Percentiles rank a stretch among this genome's conserved stretches.
Conservation (phyloP, 64 coral and sea anemone genomes). For the Actinia tenebrosa region DNA sequence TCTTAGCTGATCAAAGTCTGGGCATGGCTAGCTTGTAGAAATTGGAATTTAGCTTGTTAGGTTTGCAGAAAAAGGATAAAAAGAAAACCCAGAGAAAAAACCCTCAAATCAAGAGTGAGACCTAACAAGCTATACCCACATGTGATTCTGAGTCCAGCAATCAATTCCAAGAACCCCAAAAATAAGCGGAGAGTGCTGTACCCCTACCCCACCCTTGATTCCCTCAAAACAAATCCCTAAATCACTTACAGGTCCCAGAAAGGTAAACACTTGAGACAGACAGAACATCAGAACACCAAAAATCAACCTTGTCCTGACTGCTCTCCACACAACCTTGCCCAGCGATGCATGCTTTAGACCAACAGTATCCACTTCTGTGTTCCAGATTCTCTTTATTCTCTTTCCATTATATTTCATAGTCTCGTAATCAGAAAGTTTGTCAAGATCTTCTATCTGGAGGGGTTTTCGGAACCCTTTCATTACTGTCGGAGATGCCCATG, state of each 20-base stretch:
- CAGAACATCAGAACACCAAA: slow-evolving; percentile 54
- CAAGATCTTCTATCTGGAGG: slow-evolving; percentile 57
- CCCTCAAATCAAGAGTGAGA: too few species aligned
- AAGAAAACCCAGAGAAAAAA: too few species aligned
- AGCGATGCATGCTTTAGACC: slow-evolving; percentile 59
- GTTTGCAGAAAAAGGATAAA: too few species aligned
- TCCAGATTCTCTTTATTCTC: slow-evolving; percentile 56
- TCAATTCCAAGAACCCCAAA: too few species aligned
- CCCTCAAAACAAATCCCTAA: neutral
- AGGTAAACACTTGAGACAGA: slow-evolving; percentile 58
- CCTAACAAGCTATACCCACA: too few species aligned
- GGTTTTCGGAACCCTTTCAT: slow-evolving; percentile 76
- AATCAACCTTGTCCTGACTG: slow-evolving; percentile 45
- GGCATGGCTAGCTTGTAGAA: too few species aligned
- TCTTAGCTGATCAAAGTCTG: neutral
- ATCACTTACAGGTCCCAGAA: slow-evolving; percentile 75
- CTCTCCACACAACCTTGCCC: slow-evolving; percentile 35
- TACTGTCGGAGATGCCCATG: slow-evolving; percentile 68
- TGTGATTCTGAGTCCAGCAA: too few species aligned
- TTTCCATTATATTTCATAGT: slow-evolving; percentile 53
- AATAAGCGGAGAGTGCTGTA: too few species aligned
- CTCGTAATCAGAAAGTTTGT: slow-evolving; percentile 73
- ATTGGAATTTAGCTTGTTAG: neutral
- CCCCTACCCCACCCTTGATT: neutral
- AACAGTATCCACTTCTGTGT: slow-evolving; percentile 55